A percentile compares a stretch with the other conserved stretches of the same genome.
Conservation (phyloP, 1,140 invertebrate genomes). For the Dendroctonus valens region DNA sequence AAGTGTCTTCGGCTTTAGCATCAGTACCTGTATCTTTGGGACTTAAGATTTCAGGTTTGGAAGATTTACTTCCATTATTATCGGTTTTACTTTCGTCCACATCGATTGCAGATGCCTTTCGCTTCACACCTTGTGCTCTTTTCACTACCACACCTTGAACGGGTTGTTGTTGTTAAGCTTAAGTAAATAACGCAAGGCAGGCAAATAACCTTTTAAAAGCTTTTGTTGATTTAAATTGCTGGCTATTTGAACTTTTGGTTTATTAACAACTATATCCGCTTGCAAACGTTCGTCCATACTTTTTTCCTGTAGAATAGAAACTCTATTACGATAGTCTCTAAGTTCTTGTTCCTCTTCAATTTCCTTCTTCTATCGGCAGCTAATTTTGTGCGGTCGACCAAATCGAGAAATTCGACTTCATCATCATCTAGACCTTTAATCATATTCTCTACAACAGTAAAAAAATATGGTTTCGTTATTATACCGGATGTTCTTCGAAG, state of each 20-base stretch:
- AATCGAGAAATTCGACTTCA: slow-evolving; percentile 89
- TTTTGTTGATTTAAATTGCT: slow-evolving; percentile 55
- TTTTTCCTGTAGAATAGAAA: slow-evolving; percentile 76
- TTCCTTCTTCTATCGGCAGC: slow-evolving; percentile 76
- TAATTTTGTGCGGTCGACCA: slow-evolving; percentile 82
- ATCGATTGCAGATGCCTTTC: slow-evolving; percentile 57
- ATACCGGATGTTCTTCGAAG: no score
- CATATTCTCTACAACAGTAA: slow-evolving; percentile 83
- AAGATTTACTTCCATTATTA: slow-evolving; percentile 26
- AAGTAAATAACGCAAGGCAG: slow-evolving; percentile 41
- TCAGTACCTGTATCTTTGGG: no score
- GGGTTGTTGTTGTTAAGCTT: slow-evolving; percentile 32
- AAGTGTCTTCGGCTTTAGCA: no score
- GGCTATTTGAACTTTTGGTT: slow-evolving; percentile 39
- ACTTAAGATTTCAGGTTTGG: no score
- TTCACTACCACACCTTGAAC: slow-evolving; percentile 55
- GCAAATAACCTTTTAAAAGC: slow-evolving; percentile 51
- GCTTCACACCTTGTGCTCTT: slow-evolving; percentile 56
- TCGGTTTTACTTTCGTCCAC: slow-evolving; percentile 48
- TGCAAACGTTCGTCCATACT: slow-evolving; percentile 64
- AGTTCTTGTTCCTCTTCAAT: slow-evolving; percentile 80
- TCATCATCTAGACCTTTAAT: slow-evolving; percentile 93
- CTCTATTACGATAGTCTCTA: slow-evolving; percentile 75
- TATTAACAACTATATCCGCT: slow-evolving; percentile 53
- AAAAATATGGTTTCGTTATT: not conserved